These are phyloP conservation scores for Peromyscus eremicus DNA, from an alignment of 2,797 vertebrate genomes.

Conservation along the genomic window DNA sequence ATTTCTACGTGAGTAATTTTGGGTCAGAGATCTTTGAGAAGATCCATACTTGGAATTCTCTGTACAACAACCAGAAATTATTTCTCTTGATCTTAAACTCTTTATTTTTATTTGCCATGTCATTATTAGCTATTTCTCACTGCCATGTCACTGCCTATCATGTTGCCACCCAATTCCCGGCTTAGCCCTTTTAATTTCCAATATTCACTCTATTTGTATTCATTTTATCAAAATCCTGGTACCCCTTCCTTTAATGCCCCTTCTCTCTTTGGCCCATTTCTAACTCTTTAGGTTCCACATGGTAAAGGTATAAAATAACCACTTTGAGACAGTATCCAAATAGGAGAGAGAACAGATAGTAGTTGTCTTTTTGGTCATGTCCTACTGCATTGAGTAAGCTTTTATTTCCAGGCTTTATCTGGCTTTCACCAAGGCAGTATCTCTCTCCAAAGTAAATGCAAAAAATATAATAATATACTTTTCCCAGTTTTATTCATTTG, in stretches of 20 bases:
- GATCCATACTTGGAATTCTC: not conserved
- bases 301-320: not conserved
- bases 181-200: not conserved
- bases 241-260: not conserved
- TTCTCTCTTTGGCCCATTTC: not conserved
- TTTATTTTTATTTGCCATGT: not conserved
- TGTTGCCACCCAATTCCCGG: not conserved
- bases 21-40: not conserved
- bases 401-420: not conserved
- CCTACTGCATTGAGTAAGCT: not conserved
- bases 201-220: not conserved
- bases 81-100: not conserved
- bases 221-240: not conserved
- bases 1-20: not conserved
- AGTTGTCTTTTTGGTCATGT: not conserved
- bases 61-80: not conserved
- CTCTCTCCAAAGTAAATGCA: not conserved
- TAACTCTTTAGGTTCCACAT: not conserved
- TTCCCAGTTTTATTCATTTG: not conserved
- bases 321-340: not conserved
- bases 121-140: no score
- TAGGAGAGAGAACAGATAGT: not conserved
- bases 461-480: not conserved
- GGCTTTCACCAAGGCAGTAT: not conserved
- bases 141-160: no score